Evolutionary conservation across 2,797 vertebrate genomes (phyloP), one percentile per base, ranked within the genome.

Genomic region (Trematomus bernacchii): DNA sequence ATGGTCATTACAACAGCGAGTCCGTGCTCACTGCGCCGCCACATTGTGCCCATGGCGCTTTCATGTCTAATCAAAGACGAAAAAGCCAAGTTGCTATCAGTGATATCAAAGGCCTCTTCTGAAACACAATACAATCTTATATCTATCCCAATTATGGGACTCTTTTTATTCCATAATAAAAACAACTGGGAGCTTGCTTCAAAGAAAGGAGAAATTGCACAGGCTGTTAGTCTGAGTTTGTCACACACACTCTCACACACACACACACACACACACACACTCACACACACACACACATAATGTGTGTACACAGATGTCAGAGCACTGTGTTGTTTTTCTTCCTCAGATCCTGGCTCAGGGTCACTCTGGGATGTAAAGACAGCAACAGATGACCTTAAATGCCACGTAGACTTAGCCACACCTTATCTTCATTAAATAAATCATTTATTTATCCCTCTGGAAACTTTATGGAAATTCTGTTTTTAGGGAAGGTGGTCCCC

Each of bases 31-130:
- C 67, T 30, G 62, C 46, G 40, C 75, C 42, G 66, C 77, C 79
- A 77, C 73, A 84, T 73, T 80, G 86, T 87, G 81, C 83, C 83
- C 10, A 67, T 76, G 77, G 77, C 58, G 15, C 85, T 89, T 89
- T 90, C 82, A 90, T 87, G 82, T 87, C 69, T 86, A 89, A 89
- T 89, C 80, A 89, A 85, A 90, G 84, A 77, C 9, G 23, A 66
- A 76, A 86, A 89, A 84, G 84, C 84, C 74, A 87, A 86, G 82
- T 87, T 83, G 76, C 83, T 78, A 87, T 87, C 87, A 87, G 55
- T 16, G 57, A 87, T 78, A 89, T 89, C 89, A 87, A 89, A 90
- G 87, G 66, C 68, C 57, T 80, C 64, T 52, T 77, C 80, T 77
- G 60, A 80, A 87, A 89, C 73, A 87, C 80, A 86, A 87, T 82